Percentiles rank a stretch among this genome's conserved stretches.
phyloP scores from a whole-genome alignment of 2,797 vertebrate genomes.

The Melanotaenia trifasciata region DNA sequence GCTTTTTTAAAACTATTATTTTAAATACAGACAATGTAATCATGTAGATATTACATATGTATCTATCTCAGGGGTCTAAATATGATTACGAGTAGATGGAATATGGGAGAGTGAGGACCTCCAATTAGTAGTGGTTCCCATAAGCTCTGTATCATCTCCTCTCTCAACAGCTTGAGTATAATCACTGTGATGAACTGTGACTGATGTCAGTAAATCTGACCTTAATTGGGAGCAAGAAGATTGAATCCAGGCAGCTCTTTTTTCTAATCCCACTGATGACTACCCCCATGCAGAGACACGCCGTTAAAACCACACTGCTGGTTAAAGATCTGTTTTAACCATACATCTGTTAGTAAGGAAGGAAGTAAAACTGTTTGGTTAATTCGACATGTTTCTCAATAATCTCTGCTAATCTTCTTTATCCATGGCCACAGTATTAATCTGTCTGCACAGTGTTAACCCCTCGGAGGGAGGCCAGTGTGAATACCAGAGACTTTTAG shows the following conservation, averaged over 20 bases:
- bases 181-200: slow-evolving; percentile 88
- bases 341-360: slow-evolving; percentile 42
- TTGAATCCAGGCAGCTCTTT: slow-evolving; percentile 76
- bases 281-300: slow-evolving; percentile 31
- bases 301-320: slow-evolving; percentile 35
- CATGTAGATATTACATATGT: slow-evolving; percentile 9
- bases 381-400: slow-evolving; percentile 79
- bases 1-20: neutral
- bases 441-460: slow-evolving; percentile 74
- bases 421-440: slow-evolving; percentile 74
- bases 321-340: slow-evolving; percentile 47
- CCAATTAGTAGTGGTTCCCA: slow-evolving; percentile 78
- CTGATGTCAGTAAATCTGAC: slow-evolving; percentile 88
- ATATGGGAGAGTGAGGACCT: slow-evolving; percentile 55
- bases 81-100: slow-evolving; percentile 39
- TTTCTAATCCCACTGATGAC: slow-evolving; percentile 53
- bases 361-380: slow-evolving; percentile 67
- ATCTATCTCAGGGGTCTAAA: slow-evolving; percentile 7
- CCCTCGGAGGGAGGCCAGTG: slow-evolving; percentile 58
- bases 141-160: slow-evolving; percentile 85
- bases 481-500: slow-evolving; percentile 61
- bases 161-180: slow-evolving; percentile 86
- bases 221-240: slow-evolving; percentile 87
- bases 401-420: slow-evolving; percentile 82
- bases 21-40: neutral